Percentiles rank a stretch among this genome's conserved stretches.
Conservation (phyloP, 2,113 vertebrate species). For the Promerops cafer region DNA sequence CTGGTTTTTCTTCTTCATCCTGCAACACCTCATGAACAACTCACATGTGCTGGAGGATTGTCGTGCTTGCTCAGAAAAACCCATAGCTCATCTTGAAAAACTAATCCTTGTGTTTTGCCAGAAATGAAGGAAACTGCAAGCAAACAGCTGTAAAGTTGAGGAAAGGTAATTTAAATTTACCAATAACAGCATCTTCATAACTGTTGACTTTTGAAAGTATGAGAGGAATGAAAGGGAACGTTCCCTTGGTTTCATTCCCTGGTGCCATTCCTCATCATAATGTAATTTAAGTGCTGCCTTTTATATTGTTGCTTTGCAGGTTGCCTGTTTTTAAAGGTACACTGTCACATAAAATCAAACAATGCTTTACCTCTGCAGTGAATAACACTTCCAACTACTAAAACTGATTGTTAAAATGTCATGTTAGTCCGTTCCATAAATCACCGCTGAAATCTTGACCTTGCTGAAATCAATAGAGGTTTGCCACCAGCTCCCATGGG, state of each 20-base stretch:
- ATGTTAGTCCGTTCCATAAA: constrained; percentile 36
- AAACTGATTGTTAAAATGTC: constrained; percentile 62
- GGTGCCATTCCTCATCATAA: constrained; percentile 27
- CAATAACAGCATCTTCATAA: neutral
- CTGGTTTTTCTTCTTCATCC: neutral
- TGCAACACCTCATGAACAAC: neutral
- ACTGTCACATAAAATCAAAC: constrained; percentile 63
- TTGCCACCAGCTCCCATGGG: constrained; percentile 44
- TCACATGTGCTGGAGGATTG: neutral
- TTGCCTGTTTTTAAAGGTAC: constrained; percentile 51
- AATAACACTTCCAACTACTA: constrained; percentile 56
- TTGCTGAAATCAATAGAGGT: constrained; percentile 45
- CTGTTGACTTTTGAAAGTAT: neutral
- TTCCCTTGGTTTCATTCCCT: constrained; percentile 15
- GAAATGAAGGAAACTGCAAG: neutral
- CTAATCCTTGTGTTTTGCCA: neutral
- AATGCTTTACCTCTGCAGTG: constrained; percentile 56
- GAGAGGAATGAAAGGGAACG: constrained; percentile 5
- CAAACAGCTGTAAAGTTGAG: neutral
- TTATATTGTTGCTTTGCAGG: constrained; percentile 45
- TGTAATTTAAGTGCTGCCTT: constrained; percentile 19
- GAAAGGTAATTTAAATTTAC: neutral
- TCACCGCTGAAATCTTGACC: constrained; percentile 50
- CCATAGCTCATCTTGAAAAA: neutral
- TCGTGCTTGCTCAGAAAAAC: neutral